Conservation (phyloP, 1,140 invertebrate genomes). For the Drosophila dunni region DNA sequence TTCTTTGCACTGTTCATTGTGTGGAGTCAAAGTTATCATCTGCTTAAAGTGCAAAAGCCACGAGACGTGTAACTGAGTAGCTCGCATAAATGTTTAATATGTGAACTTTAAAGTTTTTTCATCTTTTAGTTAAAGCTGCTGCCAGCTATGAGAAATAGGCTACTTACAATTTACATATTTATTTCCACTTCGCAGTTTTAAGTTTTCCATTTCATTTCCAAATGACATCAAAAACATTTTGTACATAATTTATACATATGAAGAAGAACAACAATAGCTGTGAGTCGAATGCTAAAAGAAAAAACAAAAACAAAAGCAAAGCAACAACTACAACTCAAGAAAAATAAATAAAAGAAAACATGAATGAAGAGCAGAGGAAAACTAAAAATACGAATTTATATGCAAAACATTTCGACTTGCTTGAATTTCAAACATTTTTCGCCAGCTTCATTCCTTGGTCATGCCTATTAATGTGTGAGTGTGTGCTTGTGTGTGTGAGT, state of each 20-base stretch:
- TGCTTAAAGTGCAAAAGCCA: constrained; percentile 13
- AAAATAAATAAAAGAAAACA: constrained; percentile 39
- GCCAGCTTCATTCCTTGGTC: constrained; percentile 44
- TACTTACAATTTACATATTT: neutral
- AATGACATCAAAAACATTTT: constrained; percentile 67
- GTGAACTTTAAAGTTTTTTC: constrained; percentile 2
- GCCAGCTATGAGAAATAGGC: neutral
- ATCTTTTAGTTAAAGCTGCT: neutral
- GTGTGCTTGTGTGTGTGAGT: constrained; percentile 11
- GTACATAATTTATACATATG: constrained; percentile 61
- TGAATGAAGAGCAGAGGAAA: constrained; percentile 56
- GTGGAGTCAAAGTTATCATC: constrained; percentile 31
- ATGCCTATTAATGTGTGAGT: constrained; percentile 47
- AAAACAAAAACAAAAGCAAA: constrained; percentile 30
- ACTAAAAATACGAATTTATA: constrained; percentile 76
- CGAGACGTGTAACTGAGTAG: constrained; percentile 1
- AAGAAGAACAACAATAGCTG: constrained; percentile 32
- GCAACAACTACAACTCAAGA: constrained; percentile 41
- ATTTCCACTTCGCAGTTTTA: constrained; percentile 6
- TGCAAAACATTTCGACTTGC: constrained; percentile 69
- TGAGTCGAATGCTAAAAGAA: constrained; percentile 34
- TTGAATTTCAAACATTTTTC: constrained; percentile 67
- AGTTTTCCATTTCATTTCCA: constrained; percentile 48
- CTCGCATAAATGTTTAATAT: neutral
- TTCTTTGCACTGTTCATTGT: constrained; percentile 24